These are phyloP conservation scores for Crepidodera aurea DNA, from an alignment of 2,888 invertebrate genomes.

Conservation along the genomic window DNA sequence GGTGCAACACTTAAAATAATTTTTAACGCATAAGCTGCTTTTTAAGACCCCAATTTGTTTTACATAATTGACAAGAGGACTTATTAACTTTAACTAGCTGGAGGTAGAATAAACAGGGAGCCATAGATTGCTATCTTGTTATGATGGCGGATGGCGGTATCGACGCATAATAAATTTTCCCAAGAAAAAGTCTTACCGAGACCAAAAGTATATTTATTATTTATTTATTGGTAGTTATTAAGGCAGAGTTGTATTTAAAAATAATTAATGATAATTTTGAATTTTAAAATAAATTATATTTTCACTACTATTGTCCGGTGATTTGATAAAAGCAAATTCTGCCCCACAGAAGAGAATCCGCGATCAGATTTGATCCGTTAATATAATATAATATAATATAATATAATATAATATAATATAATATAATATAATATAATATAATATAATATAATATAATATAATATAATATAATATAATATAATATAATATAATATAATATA, in stretches of 20 bases:
- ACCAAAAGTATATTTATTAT: neutral
- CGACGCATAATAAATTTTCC: neutral
- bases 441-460: too few relatives aligned
- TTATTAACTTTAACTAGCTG: slow-evolving; percentile 44
- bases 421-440: too few relatives aligned
- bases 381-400: too few relatives aligned
- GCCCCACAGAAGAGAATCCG: too few relatives aligned
- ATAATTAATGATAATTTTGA: too few relatives aligned
- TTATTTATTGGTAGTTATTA: neutral
- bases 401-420: too few relatives aligned
- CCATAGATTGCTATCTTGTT: slow-evolving; percentile 44
- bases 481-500: too few relatives aligned
- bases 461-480: too few relatives aligned
- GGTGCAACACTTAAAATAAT: slow-evolving; percentile 18
- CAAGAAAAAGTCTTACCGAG: neutral
- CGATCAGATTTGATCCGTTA: too few relatives aligned
- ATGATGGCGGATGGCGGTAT: slow-evolving; percentile 31
- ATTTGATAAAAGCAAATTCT: too few relatives aligned
- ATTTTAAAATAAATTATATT: too few relatives aligned
- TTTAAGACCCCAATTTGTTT: slow-evolving; percentile 42
- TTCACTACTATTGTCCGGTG: too few relatives aligned
- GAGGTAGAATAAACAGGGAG: slow-evolving; percentile 43
- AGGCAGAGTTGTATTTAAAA: neutral
- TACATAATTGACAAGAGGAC: slow-evolving; percentile 46
- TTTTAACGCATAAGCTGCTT: slow-evolving; percentile 23